Conservation (phyloP, 2,113 vertebrate genomes). For the Romanogobio albipinnatus region DNA sequence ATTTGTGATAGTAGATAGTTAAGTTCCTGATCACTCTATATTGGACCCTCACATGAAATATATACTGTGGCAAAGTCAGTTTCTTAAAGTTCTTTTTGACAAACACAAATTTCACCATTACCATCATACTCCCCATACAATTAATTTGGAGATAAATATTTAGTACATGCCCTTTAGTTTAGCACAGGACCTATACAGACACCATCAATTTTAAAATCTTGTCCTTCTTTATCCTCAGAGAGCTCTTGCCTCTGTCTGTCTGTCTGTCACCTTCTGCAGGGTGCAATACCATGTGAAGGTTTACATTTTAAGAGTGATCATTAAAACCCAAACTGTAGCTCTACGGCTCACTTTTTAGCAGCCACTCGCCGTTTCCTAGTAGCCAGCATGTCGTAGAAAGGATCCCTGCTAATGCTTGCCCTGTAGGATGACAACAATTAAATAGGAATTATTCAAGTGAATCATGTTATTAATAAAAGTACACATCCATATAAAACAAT, state of each 20-base stretch:
- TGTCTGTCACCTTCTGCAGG: neutral
- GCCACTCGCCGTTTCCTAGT: constrained; percentile 95
- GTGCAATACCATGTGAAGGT: neutral
- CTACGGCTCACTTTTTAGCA: constrained; percentile 86
- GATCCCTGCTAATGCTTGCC: constrained; percentile 97
- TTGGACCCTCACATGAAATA: constrained; percentile 2
- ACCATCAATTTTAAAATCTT: neutral
- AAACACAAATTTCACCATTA: neutral
- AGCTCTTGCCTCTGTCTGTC: neutral
- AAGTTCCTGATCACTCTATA: neutral
- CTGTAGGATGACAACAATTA: constrained; percentile 67
- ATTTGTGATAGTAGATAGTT: neutral
- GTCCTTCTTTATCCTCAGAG: constrained; percentile 18
- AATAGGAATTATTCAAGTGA: neutral
- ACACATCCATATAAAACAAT: neutral
- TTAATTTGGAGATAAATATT: neutral
- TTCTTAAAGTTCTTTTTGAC: neutral
- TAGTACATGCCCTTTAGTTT: neutral
- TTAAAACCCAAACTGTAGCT: neutral
- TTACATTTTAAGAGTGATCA: neutral
- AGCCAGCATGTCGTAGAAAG: constrained; percentile 98
- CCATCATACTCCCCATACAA: neutral
- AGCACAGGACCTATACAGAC: constrained; percentile 10
- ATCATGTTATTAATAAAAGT: neutral
- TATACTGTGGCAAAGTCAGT: neutral